Evolutionary conservation across 2,888 invertebrate species (phyloP).

Genomic region (Salticus scenicus): DNA sequence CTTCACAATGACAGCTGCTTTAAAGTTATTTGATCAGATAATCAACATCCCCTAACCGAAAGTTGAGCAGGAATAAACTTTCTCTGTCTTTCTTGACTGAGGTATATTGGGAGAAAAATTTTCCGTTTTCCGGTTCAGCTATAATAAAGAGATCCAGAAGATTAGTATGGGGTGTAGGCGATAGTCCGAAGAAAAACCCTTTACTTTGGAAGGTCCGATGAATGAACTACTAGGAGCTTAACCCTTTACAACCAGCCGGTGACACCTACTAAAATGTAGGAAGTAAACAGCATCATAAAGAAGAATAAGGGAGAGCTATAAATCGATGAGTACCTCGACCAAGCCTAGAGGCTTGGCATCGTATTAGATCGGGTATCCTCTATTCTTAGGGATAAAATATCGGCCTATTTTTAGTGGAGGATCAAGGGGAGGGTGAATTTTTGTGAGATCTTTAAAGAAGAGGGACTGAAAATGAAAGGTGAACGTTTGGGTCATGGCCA

Average conservation of each 20-base stretch:
- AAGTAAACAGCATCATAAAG: slow-evolving; percentile 67
- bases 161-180: slow-evolving; percentile 52
- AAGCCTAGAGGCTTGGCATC: slow-evolving; percentile 46
- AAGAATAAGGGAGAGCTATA: slow-evolving; percentile 30
- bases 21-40: slow-evolving; percentile 46
- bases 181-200: slow-evolving; percentile 48
- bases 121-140: slow-evolving; percentile 49
- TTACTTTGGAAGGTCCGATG: slow-evolving; percentile 32
- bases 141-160: slow-evolving; percentile 57
- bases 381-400: slow-evolving; percentile 63
- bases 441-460: slow-evolving; percentile 22
- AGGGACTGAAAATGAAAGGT: slow-evolving; percentile 28
- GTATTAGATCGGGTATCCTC: slow-evolving; percentile 65
- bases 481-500: slow-evolving; percentile 55
- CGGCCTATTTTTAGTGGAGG: slow-evolving; percentile 60
- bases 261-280: slow-evolving; percentile 60
- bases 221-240: slow-evolving; percentile 35
- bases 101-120: slow-evolving; percentile 17
- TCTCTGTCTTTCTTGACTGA: slow-evolving; percentile 59
- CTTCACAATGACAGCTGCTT: background rate
- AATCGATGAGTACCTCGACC: slow-evolving; percentile 33
- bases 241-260: slow-evolving; percentile 46
- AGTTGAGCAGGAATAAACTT: slow-evolving; percentile 22
- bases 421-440: slow-evolving; percentile 35
- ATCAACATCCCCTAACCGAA: background rate